Base-by-base conservation (phyloP, 2,797 vertebrate species). In the Lacerta agilis region DNA sequence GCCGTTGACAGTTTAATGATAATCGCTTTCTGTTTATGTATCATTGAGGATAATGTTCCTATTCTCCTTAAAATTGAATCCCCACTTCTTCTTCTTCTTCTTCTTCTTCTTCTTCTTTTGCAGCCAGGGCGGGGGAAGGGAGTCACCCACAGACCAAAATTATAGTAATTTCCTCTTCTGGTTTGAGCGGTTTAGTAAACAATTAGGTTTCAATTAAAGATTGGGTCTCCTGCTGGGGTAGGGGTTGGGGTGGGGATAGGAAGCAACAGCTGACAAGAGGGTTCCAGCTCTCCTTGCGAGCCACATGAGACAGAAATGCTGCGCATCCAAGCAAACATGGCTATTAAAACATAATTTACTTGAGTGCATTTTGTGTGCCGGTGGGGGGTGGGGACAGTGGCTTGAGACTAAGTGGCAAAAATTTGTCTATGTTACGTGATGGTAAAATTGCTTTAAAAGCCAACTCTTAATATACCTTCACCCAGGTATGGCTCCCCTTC, bases 181-280 rank as follows among this genome's bases (percentile, higher is more conserved):
- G 90, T 91, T 89, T 91, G 89, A 92, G 89, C 58, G 76, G 88
- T 94, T 95, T 94, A 88, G 92, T 94, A 94, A 96, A 95, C 94
- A 95, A 96, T 96, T 95, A 95, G 94, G 91, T 91, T 93, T 93
- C 95, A 95, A 89, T 91, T 94, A 96, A 94, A 94, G 93, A 88
- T 0, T 8, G 92, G 85, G 77, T 33, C 90, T 93, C 84, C 17
- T 3, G 80, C 90, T 0, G 6, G 86, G 89, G 72, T 73, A 1
- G 33, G 71, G 71, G 71, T 15, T 55, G 13, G 49, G n/a, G 69
- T 7, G 66, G 18, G 66, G 20, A 13, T 10, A 13, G 92, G 88
- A 92, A 91, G 66, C 25, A 80, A 85, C n/a, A 5, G 25, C 38
- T 36, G 67, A 64, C 36, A 17, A 17, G 77, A 36, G 33, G 86